Evolutionary conservation across 64 coral and sea anemone genomes (phyloP).

Genomic region (Stylophora pistillata): DNA sequence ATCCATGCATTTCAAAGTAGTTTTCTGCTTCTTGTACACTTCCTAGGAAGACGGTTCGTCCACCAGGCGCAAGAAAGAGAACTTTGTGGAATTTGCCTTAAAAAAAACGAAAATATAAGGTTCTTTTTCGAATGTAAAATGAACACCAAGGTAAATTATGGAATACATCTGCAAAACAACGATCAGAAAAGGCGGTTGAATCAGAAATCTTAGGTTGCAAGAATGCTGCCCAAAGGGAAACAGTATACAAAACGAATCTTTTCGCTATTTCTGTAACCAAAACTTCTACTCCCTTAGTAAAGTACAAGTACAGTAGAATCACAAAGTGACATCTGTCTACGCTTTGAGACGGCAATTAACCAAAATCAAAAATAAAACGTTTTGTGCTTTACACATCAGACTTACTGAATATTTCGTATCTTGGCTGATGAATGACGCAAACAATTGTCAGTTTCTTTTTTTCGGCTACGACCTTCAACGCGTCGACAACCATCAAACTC

Average conservation of each 20-base stretch:
- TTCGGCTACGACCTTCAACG: slow-evolving; percentile 68
- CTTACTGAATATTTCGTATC: slow-evolving; percentile 93
- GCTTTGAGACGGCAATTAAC: too few species aligned
- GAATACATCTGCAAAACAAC: too few species aligned
- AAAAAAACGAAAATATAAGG: background rate
- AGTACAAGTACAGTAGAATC: too few species aligned
- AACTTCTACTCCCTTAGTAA: too few species aligned
- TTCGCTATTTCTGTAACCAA: too few species aligned
- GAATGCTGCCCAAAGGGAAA: too few species aligned
- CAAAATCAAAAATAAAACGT: background rate
- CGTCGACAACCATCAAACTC: slow-evolving; percentile 76
- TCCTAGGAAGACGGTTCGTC: slow-evolving; percentile 80
- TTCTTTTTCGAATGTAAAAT: too few species aligned
- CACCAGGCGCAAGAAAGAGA: slow-evolving; percentile 78
- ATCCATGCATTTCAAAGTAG: slow-evolving; percentile 60
- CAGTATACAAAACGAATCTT: too few species aligned
- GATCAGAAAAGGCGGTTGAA: too few species aligned
- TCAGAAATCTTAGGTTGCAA: too few species aligned
- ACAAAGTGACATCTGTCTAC: too few species aligned
- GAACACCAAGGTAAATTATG: too few species aligned
- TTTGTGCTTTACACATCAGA: background rate
- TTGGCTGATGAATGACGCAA: slow-evolving; percentile 90
- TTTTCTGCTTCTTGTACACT: slow-evolving; percentile 52
- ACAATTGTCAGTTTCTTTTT: slow-evolving; percentile 75
- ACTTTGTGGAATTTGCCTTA: slow-evolving; percentile 82